Conservation (phyloP, 2,888 invertebrate species). For the Eremobia ochroleuca region DNA sequence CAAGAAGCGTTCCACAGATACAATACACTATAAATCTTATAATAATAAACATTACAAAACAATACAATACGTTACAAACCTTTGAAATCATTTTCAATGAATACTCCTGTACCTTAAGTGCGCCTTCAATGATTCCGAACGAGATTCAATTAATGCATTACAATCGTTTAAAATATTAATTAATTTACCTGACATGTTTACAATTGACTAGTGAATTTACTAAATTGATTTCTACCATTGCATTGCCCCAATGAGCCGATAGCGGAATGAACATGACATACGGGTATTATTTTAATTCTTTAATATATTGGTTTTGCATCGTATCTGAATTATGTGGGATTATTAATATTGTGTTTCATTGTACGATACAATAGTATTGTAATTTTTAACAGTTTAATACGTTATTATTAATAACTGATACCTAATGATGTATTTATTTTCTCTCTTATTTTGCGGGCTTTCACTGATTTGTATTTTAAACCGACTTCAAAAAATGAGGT, state of each 20-base stretch:
- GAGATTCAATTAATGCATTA: conserved; percentile 63
- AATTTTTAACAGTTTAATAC: conserved; percentile 4
- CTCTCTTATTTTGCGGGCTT: neutral
- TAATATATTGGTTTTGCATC: conserved; percentile 31
- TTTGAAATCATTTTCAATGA: conserved; percentile 34
- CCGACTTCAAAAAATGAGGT: no score
- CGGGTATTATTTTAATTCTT: conserved; percentile 45
- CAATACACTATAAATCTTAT: neutral
- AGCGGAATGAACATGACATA: conserved; percentile 49
- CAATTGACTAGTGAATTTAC: conserved; percentile 50
- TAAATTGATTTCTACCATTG: conserved; percentile 62
- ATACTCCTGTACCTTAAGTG: conserved; percentile 50
- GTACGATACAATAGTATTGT: neutral
- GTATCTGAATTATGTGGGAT: conserved; percentile 15
- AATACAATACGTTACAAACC: neutral
- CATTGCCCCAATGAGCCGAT: conserved; percentile 48
- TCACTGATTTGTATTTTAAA: neutral
- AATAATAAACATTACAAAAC: no score
- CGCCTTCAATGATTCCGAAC: conserved; percentile 35
- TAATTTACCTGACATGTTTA: conserved; percentile 69
- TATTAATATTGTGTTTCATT: conserved; percentile 32
- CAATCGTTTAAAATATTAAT: conserved; percentile 70
- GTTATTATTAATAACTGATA: conserved; percentile 4
- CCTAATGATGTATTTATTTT: neutral
- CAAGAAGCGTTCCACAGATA: neutral